Conservation (phyloP, 2,113 vertebrate genomes). For the Struthidea cinerea region DNA sequence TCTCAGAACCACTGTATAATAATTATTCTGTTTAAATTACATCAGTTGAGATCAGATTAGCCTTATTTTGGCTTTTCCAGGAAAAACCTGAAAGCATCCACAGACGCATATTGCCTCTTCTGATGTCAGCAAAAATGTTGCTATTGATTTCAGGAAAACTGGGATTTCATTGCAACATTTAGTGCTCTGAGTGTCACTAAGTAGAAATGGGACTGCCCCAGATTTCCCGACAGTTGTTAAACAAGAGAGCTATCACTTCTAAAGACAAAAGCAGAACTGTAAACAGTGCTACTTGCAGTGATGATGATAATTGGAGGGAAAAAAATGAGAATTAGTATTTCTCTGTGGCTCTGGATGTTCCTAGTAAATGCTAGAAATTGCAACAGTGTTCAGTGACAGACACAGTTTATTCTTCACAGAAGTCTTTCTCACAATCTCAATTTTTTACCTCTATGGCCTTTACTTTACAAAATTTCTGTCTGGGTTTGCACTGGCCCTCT, state of each 20-base stretch:
- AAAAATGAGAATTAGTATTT: not conserved
- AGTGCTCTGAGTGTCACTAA: not conserved
- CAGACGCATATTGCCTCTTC: not conserved
- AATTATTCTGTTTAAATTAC: not conserved
- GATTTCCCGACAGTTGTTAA: not conserved
- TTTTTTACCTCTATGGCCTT: not conserved
- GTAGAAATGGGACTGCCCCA: not conserved
- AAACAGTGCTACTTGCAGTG: not conserved
- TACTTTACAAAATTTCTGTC: not conserved
- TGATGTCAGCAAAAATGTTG: not conserved
- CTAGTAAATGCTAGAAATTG: not conserved
- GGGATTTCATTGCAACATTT: not conserved
- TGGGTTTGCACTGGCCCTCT: not conserved
- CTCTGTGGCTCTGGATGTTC: not conserved
- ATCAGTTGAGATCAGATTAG: not conserved
- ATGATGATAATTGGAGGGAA: not conserved
- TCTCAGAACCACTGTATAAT: not conserved
- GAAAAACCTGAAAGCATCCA: not conserved
- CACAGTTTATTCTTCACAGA: not conserved
- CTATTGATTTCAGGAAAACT: not conserved
- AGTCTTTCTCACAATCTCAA: not conserved
- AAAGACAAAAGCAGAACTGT: not conserved
- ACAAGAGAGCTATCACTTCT: not conserved
- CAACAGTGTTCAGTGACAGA: not conserved
- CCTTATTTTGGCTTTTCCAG: not conserved